These are phyloP conservation scores for Rousettus leschenaultii DNA, from an alignment of 2,113 vertebrate species.

Conservation along the genomic window DNA sequence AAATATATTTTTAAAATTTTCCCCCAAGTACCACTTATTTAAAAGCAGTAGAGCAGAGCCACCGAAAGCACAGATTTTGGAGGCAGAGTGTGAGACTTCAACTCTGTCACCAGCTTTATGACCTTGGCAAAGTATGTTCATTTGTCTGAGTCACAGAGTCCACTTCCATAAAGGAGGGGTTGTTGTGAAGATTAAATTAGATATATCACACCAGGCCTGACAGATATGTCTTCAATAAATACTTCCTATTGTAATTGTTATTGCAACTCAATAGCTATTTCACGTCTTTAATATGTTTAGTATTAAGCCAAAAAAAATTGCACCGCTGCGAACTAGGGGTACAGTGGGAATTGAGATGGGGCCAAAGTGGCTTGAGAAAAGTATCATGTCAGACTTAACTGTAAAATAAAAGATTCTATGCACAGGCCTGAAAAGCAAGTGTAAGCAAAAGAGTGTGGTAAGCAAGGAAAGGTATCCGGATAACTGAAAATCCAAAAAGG, in stretches of 20 bases:
- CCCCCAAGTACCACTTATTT: neutral
- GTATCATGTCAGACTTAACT: neutral
- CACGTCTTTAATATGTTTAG: neutral
- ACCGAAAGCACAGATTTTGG: neutral
- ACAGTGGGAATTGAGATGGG: neutral
- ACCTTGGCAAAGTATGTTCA: neutral
- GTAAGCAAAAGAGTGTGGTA: neutral
- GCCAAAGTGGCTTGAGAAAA: neutral
- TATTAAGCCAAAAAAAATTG: neutral
- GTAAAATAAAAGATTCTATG: neutral
- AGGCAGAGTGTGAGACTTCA: neutral
- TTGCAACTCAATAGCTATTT: neutral
- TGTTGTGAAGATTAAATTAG: neutral
- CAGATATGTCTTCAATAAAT: neutral
- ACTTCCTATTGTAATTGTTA: neutral
- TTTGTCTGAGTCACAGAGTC: neutral
- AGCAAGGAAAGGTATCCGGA: neutral
- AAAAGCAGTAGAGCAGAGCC: neutral
- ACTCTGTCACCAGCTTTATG: neutral
- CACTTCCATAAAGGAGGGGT: neutral
- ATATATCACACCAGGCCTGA: neutral
- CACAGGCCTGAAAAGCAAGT: neutral
- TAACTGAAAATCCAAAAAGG: neutral
- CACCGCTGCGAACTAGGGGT: neutral
- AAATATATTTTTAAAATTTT: slow-evolving; percentile 36